These are phyloP conservation scores for Synaphobranchus kaupii DNA, from an alignment of 2,797 vertebrate genomes.

Conservation along the genomic window DNA sequence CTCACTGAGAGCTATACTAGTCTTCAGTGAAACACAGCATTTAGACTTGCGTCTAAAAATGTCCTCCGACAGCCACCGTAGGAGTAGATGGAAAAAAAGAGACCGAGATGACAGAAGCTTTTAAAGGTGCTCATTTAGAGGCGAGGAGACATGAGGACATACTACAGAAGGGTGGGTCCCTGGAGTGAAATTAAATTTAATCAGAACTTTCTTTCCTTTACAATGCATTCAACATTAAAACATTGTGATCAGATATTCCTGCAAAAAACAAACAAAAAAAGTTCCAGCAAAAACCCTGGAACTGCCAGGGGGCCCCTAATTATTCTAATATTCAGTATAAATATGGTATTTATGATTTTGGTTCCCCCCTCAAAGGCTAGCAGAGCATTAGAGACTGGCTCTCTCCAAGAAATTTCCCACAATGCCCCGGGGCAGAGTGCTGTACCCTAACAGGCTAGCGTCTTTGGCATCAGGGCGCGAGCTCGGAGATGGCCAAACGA, in stretches of 20 bases:
- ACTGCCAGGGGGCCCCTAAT: no score
- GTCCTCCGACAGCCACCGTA: neutral
- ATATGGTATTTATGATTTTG: neutral
- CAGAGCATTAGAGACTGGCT: neutral
- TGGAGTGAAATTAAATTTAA: neutral
- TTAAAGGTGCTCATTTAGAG: neutral
- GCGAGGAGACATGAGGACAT: neutral
- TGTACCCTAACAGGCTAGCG: neutral
- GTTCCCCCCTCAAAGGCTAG: no score
- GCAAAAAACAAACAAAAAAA: neutral
- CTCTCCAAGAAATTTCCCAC: neutral
- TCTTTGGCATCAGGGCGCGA: constrained; percentile 19
- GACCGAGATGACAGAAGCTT: neutral
- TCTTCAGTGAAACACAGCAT: neutral
- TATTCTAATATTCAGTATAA: no score
- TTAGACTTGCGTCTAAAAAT: neutral
- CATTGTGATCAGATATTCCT: neutral
- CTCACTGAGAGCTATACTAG: neutral
- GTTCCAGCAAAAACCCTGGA: no score
- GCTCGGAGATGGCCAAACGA: neutral
- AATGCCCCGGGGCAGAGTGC: neutral
- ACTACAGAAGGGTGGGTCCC: neutral
- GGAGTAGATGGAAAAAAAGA: neutral
- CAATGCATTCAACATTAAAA: neutral
- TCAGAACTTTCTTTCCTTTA: neutral